phyloP scores from a whole-genome alignment of 2,888 invertebrate genomes.

The Spialia ferax region DNA sequence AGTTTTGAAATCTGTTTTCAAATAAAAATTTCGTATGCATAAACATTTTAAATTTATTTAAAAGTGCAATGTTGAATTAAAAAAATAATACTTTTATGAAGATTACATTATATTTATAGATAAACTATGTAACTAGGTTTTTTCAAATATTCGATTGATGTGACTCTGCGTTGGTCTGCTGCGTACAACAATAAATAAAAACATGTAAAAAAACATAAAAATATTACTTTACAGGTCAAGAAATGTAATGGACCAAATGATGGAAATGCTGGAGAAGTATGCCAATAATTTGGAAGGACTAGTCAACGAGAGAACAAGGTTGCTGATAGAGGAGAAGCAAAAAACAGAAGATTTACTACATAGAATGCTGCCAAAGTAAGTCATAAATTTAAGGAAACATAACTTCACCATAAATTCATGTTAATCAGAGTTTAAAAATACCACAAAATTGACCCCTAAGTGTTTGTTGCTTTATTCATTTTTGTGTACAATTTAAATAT shows the following conservation, averaged over 20 bases:
- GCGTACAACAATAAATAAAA: no score
- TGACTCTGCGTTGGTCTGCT: no score
- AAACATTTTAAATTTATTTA: no score
- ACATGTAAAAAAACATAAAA: no score
- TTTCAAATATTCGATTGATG: no score
- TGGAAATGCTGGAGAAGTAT: conserved; percentile 99
- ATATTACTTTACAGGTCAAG: conserved; percentile 86
- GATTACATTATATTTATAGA: no score
- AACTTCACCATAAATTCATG: background rate
- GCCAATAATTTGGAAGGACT: conserved; percentile 98
- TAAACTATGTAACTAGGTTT: no score
- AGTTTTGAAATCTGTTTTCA: no score
- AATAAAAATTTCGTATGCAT: no score
- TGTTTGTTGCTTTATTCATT: conserved; percentile 34
- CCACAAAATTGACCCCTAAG: background rate
- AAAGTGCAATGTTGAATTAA: no score
- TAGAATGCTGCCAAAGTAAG: conserved; percentile 97
- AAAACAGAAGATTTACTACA: conserved; percentile 97
- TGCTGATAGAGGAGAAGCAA: conserved; percentile 96
- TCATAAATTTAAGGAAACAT: conserved; percentile 43
- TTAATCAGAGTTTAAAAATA: background rate
- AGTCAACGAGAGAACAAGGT: conserved; percentile 96
- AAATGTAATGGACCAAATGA: conserved; percentile 99
- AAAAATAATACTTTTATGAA: no score
- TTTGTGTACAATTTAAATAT: conserved; percentile 59